Base-by-base conservation (phyloP, 1,140 invertebrate species). In the Rhopalosiphum maidis region DNA sequence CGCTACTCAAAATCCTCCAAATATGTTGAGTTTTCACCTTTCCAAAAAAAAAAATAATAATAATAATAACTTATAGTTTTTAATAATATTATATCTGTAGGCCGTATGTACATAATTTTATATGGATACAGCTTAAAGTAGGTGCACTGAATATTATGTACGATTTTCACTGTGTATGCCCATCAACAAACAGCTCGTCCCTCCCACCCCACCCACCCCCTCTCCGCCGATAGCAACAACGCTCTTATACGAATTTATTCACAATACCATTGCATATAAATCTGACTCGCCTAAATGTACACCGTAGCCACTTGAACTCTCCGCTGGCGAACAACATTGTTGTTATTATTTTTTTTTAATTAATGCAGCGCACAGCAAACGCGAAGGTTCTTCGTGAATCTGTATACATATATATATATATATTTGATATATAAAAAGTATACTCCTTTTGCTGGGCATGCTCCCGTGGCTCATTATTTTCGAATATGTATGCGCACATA, bases 1-100 rank as follows among this genome's bases (percentile, higher is more conserved):
- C 87, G 87, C 87, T 89, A 89, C 87, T 55, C 48, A 35, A 89
- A 54, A 88, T 88, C 86, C n/a, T 43, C 48, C 87, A 35, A 4
- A 54, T 23, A 51, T 37, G 23, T 23, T 11, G 37, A 22, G n/a
- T 37, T 54, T 35, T 18, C 30, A 25, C 60, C 60, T 15, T 68
- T n/a, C 30, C 48, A n/a, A 11, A 54, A 89, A 89, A 89, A n/a
- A 89, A 89, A 54, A 51, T 23, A 46, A 88, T 46, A 18, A 46
- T 87, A 41, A 41, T 41, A 41, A 41, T 41, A 41, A 41, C 41
- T 51, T 37, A 22, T 55, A 23, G 48, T 54, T 54, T 54, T 43
- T 35, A 89, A 89, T 89, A 89, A 51, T n/a, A 89, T 89, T 89
- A 89, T 48, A 25, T 35, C 22, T 43, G 37, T 46, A 30, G 2